Percentiles rank a stretch among this genome's conserved stretches.
Evolutionary conservation across 2,797 vertebrate species (phyloP).

Genomic region (Sylvia borin): DNA sequence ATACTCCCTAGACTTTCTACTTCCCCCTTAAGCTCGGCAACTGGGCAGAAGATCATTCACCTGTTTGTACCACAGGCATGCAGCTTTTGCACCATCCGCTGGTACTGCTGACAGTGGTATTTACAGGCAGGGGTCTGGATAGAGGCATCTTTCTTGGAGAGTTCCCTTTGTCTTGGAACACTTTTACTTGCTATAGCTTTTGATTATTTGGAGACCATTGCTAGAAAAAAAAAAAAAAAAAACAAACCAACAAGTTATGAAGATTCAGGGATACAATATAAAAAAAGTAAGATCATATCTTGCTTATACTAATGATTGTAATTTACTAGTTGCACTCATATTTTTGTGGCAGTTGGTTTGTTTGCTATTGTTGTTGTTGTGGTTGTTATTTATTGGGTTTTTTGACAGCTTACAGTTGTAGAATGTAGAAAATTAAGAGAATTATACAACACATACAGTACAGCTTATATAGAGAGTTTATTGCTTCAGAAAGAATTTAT

Average conservation of each 20-base stretch:
- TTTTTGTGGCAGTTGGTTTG: background rate
- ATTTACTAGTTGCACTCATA: background rate
- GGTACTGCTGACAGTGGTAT: too few species aligned
- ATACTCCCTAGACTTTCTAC: background rate
- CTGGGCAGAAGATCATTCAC: background rate
- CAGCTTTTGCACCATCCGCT: fast-evolving
- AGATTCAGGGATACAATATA: background rate
- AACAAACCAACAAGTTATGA: background rate
- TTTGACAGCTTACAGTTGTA: background rate
- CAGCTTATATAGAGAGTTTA: background rate
- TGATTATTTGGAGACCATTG: background rate
- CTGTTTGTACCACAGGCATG: fast-evolving
- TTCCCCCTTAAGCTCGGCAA: background rate
- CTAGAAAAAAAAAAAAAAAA: background rate
- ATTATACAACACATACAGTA: background rate
- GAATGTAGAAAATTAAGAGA: background rate
- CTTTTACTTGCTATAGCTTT: background rate
- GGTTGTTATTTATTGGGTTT: background rate
- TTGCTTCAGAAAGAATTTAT: background rate
- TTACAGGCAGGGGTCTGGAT: background rate
- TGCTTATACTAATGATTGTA: background rate
- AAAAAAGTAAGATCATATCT: background rate
- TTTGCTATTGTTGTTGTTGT: background rate
- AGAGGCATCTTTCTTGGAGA: fast-evolving
- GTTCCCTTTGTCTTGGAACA: background rate